Evolutionary conservation across 2,113 vertebrate species (phyloP), one percentile per base, ranked within the genome.

Genomic region (Natator depressus): DNA sequence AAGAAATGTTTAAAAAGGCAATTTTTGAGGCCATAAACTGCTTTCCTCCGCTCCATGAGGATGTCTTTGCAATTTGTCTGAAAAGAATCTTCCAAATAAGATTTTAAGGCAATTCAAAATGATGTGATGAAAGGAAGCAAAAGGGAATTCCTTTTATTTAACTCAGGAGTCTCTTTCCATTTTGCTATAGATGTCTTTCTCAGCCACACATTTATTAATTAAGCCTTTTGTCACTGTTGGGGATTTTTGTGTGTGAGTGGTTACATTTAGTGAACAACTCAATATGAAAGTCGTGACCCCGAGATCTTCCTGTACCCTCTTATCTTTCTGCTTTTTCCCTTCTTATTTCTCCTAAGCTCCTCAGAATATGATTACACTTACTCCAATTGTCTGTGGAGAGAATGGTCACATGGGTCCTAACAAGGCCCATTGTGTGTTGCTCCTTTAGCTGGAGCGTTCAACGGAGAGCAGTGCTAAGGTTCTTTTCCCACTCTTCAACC

Each of bases 401-500:
- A 35, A 42, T 25, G 9, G 0, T 62, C 46, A 10, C 38, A 8
- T 55, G 25, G 6, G 10, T 90, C 72, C 82, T 82, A 59, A 3
- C 4, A 53, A 72, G 10, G 46, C 35, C 80, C 49, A 5, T 59
- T 72, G 27, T 59, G 35, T 25, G 17, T 50, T 72, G 25, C 55
- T 86, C 57, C 78, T 85, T 95, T 94, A 95, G 76, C 14, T 13
- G 72, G 55, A 92, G 19, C 35, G 10, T 75, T 97, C 91, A 35
- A 27, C 75, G 88, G 16, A 19, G 87, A 92, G 57, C 75, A 88
- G 80, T 83, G 12, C 85, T 49, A 91, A 95, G 38, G 75, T 50
- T 87, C 65, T 96, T 92, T 90, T 92, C 81, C 90, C 19, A 3
- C 84, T 95, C 55, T 22, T 42, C 87, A 94, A 51, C 46, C 29